Evolutionary conservation across 2,888 invertebrate species (phyloP), one percentile per base, ranked within the genome.

Genomic region (Shargacucullia verbasci): DNA sequence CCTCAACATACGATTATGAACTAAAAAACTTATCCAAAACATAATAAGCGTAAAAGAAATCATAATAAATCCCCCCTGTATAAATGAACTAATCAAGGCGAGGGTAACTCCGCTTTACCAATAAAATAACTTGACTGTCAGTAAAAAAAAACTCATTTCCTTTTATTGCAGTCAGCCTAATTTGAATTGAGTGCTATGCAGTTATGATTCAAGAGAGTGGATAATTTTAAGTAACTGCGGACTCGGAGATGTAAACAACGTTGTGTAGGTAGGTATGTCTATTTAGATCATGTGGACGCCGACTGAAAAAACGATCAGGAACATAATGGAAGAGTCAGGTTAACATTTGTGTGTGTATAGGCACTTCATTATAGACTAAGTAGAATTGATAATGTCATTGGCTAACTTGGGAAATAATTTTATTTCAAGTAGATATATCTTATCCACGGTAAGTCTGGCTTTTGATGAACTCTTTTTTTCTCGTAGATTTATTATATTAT

Each of bases 111-210:
- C 84, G 84, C 85, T 83, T 60, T 77, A 80, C 84, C 86, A 90
- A 93, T 93, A 93, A 94, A 92, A 89, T 90, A 91, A 89, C 87
- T 90, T 89, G 81, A 84, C 86, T 79, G 84, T 87, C 87, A 88
- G 88, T 92, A 90, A 92, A 92, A 89, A n/a, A 89, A 93, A 89
- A 79, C 92, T 92, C 92, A 92, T 93, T 92, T 90, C 85, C 88
- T 86, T 93, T 94, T 93, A 93, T 93, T 91, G 91, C 92, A 88
- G 79, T 81, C 78, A 74, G 84, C 82, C 91, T 94, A 94, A 94
- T 93, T 93, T 92, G 89, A 92, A 93, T 94, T 88, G 91, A 94
- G 92, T 89, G 90, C 86, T 86, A 88, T 93, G 92, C 92, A 91
- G 93, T 93, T 92, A 92, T 91, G 90, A 90, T 84, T 90, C 92